Evolutionary conservation across 2,888 invertebrate genomes (phyloP).

Genomic region (Eilema griseolum): DNA sequence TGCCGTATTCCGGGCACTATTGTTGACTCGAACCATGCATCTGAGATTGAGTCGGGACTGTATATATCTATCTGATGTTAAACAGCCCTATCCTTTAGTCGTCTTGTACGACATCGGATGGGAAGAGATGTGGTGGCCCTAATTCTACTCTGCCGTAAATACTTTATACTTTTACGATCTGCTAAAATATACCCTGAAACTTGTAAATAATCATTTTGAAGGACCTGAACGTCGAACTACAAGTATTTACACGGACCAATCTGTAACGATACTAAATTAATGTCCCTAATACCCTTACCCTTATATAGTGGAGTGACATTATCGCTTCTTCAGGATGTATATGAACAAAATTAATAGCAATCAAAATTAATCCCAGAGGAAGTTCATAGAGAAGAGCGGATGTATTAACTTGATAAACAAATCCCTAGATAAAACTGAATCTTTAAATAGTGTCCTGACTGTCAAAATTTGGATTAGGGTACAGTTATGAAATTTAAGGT

Average conservation of each 20-base stretch:
- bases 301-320: neutral
- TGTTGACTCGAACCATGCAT: no score
- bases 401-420: neutral
- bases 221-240: neutral
- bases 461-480: no score
- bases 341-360: conserved; percentile 4
- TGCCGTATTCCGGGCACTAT: no score
- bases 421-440: neutral
- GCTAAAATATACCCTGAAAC: no score
- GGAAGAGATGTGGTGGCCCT: no score
- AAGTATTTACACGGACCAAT: neutral
- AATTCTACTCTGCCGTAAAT: no score
- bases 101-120: no score
- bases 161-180: no score
- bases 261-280: neutral
- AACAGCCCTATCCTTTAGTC: no score
- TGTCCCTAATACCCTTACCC: conserved; percentile 1
- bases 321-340: neutral
- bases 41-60: no score
- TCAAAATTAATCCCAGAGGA: neutral
- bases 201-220: neutral
- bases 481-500: no score
- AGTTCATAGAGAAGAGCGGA: neutral
- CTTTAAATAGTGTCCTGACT: neutral
- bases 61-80: no score